Evolutionary conservation across 2,113 vertebrate genomes (phyloP).

Genomic region (Turnix velox): DNA sequence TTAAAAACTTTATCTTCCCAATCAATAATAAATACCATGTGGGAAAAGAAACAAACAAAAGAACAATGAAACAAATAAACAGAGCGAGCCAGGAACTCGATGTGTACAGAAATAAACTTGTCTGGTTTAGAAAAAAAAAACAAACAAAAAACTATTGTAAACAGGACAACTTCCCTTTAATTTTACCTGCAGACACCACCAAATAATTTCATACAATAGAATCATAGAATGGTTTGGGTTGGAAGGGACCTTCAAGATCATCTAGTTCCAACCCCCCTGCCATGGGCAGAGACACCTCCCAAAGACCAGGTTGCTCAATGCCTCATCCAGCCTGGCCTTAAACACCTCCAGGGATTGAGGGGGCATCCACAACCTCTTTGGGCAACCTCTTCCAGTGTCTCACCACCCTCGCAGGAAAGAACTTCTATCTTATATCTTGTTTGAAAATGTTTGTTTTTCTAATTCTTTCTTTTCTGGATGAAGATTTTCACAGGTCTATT

Average conservation of each 20-base stretch:
- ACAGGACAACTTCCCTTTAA: background rate
- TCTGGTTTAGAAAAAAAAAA: background rate
- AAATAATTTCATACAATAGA: background rate
- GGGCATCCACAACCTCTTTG: too few species aligned
- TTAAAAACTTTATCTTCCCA: constrained; percentile 42
- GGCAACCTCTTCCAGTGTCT: too few species aligned
- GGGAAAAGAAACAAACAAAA: constrained; percentile 3
- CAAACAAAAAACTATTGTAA: background rate
- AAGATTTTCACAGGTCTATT: background rate
- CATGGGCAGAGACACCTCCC: too few species aligned
- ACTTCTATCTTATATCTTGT: too few species aligned
- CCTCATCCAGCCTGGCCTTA: too few species aligned
- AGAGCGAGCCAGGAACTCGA: background rate
- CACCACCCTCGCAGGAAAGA: too few species aligned
- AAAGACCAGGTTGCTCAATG: too few species aligned
- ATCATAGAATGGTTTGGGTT: too few species aligned
- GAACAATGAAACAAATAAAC: background rate
- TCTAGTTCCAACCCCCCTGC: too few species aligned
- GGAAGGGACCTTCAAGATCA: too few species aligned
- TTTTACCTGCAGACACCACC: background rate
- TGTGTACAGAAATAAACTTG: background rate
- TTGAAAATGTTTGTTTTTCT: background rate
- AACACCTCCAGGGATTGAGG: too few species aligned
- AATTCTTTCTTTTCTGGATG: background rate
- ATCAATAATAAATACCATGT: constrained; percentile 59